Base-by-base conservation (phyloP, 2,888 invertebrate genomes). In the Dromius quadrimaculatus region DNA sequence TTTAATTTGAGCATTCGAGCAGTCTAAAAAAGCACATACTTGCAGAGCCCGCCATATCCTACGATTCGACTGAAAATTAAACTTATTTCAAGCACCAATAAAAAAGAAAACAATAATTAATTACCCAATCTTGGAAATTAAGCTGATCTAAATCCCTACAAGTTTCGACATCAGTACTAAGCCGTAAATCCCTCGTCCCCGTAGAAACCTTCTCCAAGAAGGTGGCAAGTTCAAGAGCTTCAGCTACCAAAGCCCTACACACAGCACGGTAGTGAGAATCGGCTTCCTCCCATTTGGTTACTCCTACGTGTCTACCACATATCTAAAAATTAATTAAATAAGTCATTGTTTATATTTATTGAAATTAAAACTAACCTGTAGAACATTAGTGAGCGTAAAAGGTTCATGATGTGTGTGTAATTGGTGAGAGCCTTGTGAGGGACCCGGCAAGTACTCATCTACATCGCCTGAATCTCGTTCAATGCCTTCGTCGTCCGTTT, bases 91-190 rank as follows among this genome's bases (percentile, higher is more conserved):
- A 8, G 23, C 28, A 28, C 50, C 34, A 57, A 57, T 20, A 34
- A 34, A 9, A 3, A 57, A 32, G 23, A 23, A 54, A 22, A 23
- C 50, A n/a, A 20, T 13, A 54, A 45, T 45, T 45, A 15, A 9
- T 47, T 84, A 94, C 94, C 96, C 97, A 97, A 84, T 97, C 96
- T 74, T 90, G 90, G 81, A 95, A 92, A 81, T 93, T 90, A 78
- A 97, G 85, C 78, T 92, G 91, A 78, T 93, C 92, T 63, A 96
- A 86, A 77, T 92, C 91, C 70, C 87, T 85, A 76, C 88, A 87
- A 63, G 90, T 85, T 54, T 85, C 82, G 72, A 85, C 85, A 79
- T 89, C 88, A 75, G 88, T 88, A 50, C 88, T 86, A 1, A 87
- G 85, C 77, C 87, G 85, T 77, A 90, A 83, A 78, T 87, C 87